These are phyloP conservation scores for Palloptera scutellata DNA, from an alignment of 2,888 invertebrate species.

Conservation along the genomic window DNA sequence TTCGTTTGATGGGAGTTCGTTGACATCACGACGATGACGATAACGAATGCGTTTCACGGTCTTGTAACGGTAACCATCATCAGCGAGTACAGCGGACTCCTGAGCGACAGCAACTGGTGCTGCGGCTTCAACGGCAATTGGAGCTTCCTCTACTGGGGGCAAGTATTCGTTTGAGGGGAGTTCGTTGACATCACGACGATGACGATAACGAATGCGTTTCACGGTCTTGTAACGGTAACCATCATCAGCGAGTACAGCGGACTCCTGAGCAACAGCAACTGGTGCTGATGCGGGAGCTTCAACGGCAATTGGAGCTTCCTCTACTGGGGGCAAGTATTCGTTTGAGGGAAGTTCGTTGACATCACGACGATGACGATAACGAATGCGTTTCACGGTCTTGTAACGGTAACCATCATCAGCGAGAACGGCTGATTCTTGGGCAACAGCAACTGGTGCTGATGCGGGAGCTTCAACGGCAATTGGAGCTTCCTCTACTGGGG, in stretches of 20 bases:
- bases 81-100: slow-evolving; percentile 40
- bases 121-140: slow-evolving; percentile 12
- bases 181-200: slow-evolving; percentile 49
- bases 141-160: slow-evolving; percentile 40
- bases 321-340: slow-evolving; percentile 50
- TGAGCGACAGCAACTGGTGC: slow-evolving; percentile 9
- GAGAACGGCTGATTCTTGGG: slow-evolving; percentile 28
- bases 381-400: slow-evolving; percentile 50
- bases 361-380: slow-evolving; percentile 44
- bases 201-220: slow-evolving; percentile 47
- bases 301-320: slow-evolving; percentile 33
- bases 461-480: slow-evolving; percentile 27
- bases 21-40: slow-evolving; percentile 49
- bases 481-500: slow-evolving; percentile 41
- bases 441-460: slow-evolving; percentile 12
- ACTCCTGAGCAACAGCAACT: slow-evolving; percentile 20
- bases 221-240: slow-evolving; percentile 55
- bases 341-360: slow-evolving; percentile 46
- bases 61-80: slow-evolving; percentile 54
- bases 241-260: slow-evolving; percentile 45
- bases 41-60: slow-evolving; percentile 47
- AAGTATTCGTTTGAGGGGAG: slow-evolving; percentile 48
- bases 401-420: slow-evolving; percentile 44
- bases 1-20: slow-evolving; percentile 47
- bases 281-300: too few species aligned